A percentile compares a stretch with the other conserved stretches of the same genome.
phyloP scores from a whole-genome alignment of 2,113 vertebrate genomes.

The Burhinus bistriatus region DNA sequence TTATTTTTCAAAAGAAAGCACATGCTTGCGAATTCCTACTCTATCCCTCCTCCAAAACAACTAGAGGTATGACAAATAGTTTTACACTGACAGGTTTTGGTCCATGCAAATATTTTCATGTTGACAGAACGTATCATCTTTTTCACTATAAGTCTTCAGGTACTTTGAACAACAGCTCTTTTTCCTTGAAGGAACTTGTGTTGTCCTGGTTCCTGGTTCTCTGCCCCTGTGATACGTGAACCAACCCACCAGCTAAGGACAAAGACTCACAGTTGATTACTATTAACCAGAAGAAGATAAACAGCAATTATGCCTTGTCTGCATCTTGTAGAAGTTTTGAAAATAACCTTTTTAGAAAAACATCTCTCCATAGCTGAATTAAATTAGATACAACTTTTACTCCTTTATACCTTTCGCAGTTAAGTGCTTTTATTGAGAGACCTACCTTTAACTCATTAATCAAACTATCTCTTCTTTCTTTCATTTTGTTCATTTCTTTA shows the following conservation, averaged over 20 bases:
- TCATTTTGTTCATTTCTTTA: conserved; percentile 83
- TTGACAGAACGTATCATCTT: not conserved
- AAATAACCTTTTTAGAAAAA: not conserved
- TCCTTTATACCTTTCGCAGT: not conserved
- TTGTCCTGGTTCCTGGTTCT: not conserved
- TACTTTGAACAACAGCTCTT: not conserved
- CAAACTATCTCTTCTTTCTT: conserved; percentile 79
- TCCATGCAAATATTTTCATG: not conserved
- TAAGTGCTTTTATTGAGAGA: not conserved
- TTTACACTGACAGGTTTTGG: not conserved
- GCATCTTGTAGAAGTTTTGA: not conserved
- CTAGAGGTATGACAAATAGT: not conserved
- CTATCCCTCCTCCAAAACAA: not conserved
- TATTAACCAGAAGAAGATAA: not conserved
- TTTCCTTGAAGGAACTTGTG: not conserved
- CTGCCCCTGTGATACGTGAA: not conserved
- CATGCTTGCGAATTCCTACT: fast-evolving
- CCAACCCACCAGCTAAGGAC: not conserved
- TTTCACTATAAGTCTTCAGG: not conserved
- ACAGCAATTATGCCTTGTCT: not conserved
- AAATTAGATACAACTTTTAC: not conserved
- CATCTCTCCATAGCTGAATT: not conserved
- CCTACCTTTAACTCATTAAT: conserved; percentile 83
- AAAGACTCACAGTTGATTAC: not conserved
- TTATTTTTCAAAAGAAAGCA: not conserved